A percentile compares a stretch with the other conserved stretches of the same genome.
Evolutionary conservation across 2,888 invertebrate genomes (phyloP).

Genomic region (Drosophila emarginata): DNA sequence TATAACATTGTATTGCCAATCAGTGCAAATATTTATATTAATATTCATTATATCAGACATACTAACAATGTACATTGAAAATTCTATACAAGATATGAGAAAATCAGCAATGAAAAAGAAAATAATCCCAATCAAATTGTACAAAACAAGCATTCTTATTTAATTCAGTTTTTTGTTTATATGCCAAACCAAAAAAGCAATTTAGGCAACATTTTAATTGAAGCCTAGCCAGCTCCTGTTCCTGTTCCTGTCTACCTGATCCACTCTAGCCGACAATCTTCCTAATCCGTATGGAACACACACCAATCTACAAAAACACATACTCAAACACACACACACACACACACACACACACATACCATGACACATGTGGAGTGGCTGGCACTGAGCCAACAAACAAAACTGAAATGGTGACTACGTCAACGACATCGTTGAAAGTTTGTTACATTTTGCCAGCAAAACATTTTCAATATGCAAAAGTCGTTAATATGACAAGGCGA

Average conservation of each 20-base stretch:
- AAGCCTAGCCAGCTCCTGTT: conserved; percentile 31
- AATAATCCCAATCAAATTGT: background rate
- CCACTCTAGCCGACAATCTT: conserved; percentile 29
- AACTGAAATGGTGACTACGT: conserved; percentile 23
- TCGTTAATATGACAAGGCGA: conserved; percentile 64
- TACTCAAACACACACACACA: background rate
- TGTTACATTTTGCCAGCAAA: conserved; percentile 70
- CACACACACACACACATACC: conserved; percentile 18
- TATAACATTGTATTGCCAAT: background rate
- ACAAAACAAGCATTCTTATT: conserved; percentile 1
- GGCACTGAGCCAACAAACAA: conserved; percentile 59
- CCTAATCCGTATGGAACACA: conserved; percentile 11
- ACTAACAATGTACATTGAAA: background rate
- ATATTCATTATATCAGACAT: background rate
- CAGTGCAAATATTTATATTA: too few species aligned
- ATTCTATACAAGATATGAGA: background rate
- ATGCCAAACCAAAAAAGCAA: conserved; percentile 67
- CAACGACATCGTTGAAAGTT: conserved; percentile 66
- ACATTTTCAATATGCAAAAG: conserved; percentile 75
- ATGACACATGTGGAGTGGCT: conserved; percentile 37
- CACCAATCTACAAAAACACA: background rate
- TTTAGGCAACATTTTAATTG: conserved; percentile 70
- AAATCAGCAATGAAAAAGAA: background rate
- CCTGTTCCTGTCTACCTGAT: conserved; percentile 32
- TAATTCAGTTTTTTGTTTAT: conserved; percentile 46